Base-by-base conservation (phyloP, 2,113 vertebrate species). In the Jaculus jaculus region DNA sequence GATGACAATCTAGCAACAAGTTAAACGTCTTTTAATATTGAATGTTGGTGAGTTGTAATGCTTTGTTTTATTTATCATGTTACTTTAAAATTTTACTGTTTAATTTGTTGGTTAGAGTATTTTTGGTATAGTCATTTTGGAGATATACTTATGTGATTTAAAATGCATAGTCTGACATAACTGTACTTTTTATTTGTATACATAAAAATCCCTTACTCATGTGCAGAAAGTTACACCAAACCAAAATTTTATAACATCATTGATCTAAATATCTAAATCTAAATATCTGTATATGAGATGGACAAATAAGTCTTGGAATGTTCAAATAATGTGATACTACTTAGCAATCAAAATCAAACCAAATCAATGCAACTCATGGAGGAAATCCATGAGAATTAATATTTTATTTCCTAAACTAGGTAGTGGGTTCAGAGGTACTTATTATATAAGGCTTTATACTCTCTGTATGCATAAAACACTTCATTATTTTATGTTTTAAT, bases 271-370 rank as follows among this genome's bases (percentile, higher is more conserved):
- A 10, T 23, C 51, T 54, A 12, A 68, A 84, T 68, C 30, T 13
- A 93, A 90, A 8, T 34, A 80, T 82, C 15, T 63, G 39, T 37
- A 73, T 5, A 75, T 73, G 79, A 68, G n/a, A 58, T 81, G 1
- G 37, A 34, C 61, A 75, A 47, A 69, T 75, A 87, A 77, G 66
- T 80, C 42, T 87, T 87, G 28, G 37, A 66, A 26, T 58, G 10
- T 84, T 89, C 81, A 87, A 34, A 39, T 5, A 87, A 32, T 81
- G 54, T 69, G 61, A 91, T 26, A 89, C 60, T n/a, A n/a, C n/a
- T n/a, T n/a, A 93, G 37, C 34, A 68, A 85, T 61, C 26, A 92
- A 92, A 85, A 81, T 85, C 74, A 96, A 93, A n/a, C 23, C 60
- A 30, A 71, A 34, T 37, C n/a, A 39, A n/a, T 34, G 34, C 39